Base-by-base conservation (phyloP, 2,888 invertebrate species). In the Strigamia transsilvanica region DNA sequence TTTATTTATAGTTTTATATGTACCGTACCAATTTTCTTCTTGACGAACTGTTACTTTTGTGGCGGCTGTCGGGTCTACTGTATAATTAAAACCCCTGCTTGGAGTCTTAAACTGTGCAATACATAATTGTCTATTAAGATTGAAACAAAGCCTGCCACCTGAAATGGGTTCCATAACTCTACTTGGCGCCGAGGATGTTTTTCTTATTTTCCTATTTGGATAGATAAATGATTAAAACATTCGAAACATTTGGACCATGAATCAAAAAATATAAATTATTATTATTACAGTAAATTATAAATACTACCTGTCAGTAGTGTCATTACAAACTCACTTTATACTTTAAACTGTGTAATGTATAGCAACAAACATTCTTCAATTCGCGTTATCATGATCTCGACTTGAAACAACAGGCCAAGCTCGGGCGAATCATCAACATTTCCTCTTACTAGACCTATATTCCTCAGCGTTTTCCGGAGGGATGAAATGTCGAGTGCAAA, bases 51-150 rank as follows among this genome's bases (percentile, higher is more conserved):
- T 32, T 32, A 32, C 13, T 2, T 73, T 73, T 73, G 73, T 27
- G 32, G 73, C 23, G 3, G n/a, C 32, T 73, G 12, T 3, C 12
- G 23, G 23, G 23, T 27, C 73, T 6, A 9, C 73, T 13, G 0
- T 73, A 73, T 73, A 73, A 73, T 73, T 73, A 73, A 73, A 73
- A 73, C 5, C 73, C 73, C 32, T 73, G 73, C 73, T 73, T 27
- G 12, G 4, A 73, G 73, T 73, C 27, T 73, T 32, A 73, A 42
- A 79, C 41, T 79, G 42, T 38, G 41, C 79, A 79, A n/a, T 38
- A 41, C 79, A 79, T 21, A n/a, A 79, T 79, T 79, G 79, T 79
- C 79, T 79, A 79, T 79, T 79, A 79, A 79, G 79, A 79, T 79
- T 79, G 79, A 79, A 79, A 79, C 79, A 79, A 79, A 79, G 79